Evolutionary conservation across 1,140 invertebrate species (phyloP), one percentile per base, ranked within the genome.

Genomic region (Dinoponera quadriceps): DNA sequence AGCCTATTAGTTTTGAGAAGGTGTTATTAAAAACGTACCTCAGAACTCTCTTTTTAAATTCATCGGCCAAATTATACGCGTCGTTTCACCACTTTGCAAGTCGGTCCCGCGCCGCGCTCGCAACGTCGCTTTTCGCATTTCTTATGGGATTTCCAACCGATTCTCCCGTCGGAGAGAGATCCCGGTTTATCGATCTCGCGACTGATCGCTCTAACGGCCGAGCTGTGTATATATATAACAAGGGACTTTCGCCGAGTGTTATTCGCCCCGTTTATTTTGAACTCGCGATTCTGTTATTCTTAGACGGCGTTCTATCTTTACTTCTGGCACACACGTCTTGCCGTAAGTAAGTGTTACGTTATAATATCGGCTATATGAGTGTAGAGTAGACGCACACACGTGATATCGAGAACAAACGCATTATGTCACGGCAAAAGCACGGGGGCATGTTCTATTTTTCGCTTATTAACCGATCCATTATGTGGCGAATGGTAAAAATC

Each of bases 221-320:
- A 51, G 5, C n/a, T 33, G n/a, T 29, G 25, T 57, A 57, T 57
- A 11, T 57, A 57, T 57, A 11, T 25, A 77, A 75, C 44, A 80
- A 80, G 59, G 60, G 78, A 83, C 51, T 88, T 85, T 66, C 57
- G 75, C 75, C 16, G 51, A 65, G 60, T 88, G 86, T 88, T 88
- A 69, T 78, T 85, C 66, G 72, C 69, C 49, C 38, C 38, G 44
- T 49, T 55, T 88, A 88, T 88, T 88, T 88, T 55, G 13, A 71
- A 22, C 68, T 77, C 48, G 87, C 86, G 25, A 88, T 85, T 88
- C 69, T 33, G 86, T 55, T 88, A 88, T 88, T 88, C 82, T 88
- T 88, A 75, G 84, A 18, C n/a, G 11, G 57, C 44, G 69, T 57
- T 88, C 87, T 88, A 88, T 81, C 72, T 88, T 88, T 88, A 77